Base-by-base conservation (phyloP, 2,888 invertebrate genomes). In the Harpagoxenus sublaevis region DNA sequence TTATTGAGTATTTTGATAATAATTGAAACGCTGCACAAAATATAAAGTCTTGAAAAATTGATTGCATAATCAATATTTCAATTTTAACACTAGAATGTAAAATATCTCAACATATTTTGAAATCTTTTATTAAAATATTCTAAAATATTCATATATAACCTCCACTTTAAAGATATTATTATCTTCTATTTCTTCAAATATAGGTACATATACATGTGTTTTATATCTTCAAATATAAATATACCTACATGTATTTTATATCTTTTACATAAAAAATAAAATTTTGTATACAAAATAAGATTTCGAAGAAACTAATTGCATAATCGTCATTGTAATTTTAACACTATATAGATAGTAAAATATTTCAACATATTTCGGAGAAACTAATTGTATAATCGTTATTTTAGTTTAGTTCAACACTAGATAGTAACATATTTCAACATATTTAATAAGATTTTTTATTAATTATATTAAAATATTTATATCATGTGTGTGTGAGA, bases 1-100 rank as follows among this genome's bases (percentile, higher is more conserved):
- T 53, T 15, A 42, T 48, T 35, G 45, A 6, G 35, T 15, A 57
- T 48, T 57, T n/a, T 70, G 4, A 1, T 23, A 10, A 48, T 55
- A 42, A n/a, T 66, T 28, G 35, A 1, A 42, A 35, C 4, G 12
- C 4, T 42, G 9, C 5, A n/a, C 6, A 9, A 68, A 23, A 60
- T 78, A 78, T 78, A 78, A 48, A 6, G 0, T 51, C 9, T 51
- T 23, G n/a, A 45, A 15, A 57, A 28, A 79, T 4, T 23, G 23
- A 35, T 55, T 45, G 3, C 1, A 12, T n/a, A 45, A 23, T 57
- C 15, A 0, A 45, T 9, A 31, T 23, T 42, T 45, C 6, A 57
- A 1, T n/a, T n/a, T 35, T 12, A 60, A 45, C 1, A 23, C 1
- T 18, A 23, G 10, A 42, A 51, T n/a, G 18, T 28, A 15, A 63